Evolutionary conservation across 2,888 invertebrate species (phyloP).

Genomic region (Heliconius ethilla): DNA sequence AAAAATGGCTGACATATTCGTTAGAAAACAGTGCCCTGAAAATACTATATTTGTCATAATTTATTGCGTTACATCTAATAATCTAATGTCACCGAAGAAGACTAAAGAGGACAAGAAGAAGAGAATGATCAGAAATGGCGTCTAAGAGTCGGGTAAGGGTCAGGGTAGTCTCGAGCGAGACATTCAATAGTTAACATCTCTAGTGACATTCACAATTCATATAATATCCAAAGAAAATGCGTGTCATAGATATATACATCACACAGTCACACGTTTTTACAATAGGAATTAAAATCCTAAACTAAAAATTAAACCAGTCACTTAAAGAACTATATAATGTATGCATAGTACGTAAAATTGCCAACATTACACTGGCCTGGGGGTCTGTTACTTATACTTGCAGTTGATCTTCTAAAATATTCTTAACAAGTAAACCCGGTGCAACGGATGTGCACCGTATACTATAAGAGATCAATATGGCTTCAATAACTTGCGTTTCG

Average conservation of each 20-base stretch:
- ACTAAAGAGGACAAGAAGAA: conserved; percentile 55
- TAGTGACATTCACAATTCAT: conserved; percentile 52
- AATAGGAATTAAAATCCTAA: conserved; percentile 76
- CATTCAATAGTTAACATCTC: conserved; percentile 42
- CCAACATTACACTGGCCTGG: conserved; percentile 80
- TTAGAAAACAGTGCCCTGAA: conserved; percentile 68
- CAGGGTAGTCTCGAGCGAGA: conserved; percentile 37
- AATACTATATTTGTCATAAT: conserved; percentile 64
- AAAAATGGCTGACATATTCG: conserved; percentile 76
- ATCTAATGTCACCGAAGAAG: conserved; percentile 74
- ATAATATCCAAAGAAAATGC: conserved; percentile 58
- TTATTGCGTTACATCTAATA: conserved; percentile 56
- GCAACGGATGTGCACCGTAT: conserved; percentile 54
- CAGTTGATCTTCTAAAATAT: conserved; percentile 69
- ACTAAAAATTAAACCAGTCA: conserved; percentile 79
- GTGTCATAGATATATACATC: conserved; percentile 73
- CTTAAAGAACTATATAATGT: conserved; percentile 77
- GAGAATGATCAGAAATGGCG: conserved; percentile 60
- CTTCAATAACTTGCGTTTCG: conserved; percentile 64
- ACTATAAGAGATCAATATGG: conserved; percentile 78
- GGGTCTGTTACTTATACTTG: conserved; percentile 56
- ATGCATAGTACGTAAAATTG: conserved; percentile 68
- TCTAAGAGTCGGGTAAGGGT: conserved; percentile 49
- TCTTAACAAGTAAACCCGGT: conserved; percentile 68
- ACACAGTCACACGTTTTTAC: conserved; percentile 79